Evolutionary conservation across 2,113 vertebrate species (phyloP).

Genomic region (Aspiorhynchus laticeps): DNA sequence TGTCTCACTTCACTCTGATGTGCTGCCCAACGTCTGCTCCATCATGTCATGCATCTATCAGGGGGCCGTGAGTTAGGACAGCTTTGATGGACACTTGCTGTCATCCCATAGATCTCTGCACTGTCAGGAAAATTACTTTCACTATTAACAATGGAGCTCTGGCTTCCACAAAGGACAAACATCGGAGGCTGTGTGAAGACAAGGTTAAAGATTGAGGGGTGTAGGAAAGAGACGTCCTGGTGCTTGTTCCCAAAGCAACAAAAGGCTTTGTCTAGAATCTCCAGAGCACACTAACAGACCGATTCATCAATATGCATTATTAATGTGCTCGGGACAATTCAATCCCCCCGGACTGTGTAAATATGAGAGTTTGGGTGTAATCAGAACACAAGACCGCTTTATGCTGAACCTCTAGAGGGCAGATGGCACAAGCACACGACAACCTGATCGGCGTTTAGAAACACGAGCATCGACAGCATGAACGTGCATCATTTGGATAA

Average conservation of each 20-base stretch:
- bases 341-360: neutral
- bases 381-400: neutral
- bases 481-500: slow-evolving; percentile 45
- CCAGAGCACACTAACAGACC: neutral
- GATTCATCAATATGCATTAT: slow-evolving; percentile 15
- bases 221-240: neutral
- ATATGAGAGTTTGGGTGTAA: slow-evolving; percentile 3
- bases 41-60: slow-evolving; percentile 24
- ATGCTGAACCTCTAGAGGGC: slow-evolving; percentile 18
- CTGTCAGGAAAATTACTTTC: slow-evolving; percentile 26
- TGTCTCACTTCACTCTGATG: slow-evolving; percentile 11
- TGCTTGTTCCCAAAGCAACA: neutral
- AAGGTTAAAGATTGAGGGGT: slow-evolving; percentile 27
- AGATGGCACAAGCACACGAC: neutral
- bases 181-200: neutral
- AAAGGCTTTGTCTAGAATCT: neutral
- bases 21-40: slow-evolving; percentile 22
- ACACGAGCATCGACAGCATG: slow-evolving; percentile 17
- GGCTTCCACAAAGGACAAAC: slow-evolving; percentile 29
- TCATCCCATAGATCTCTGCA: slow-evolving; percentile 28
- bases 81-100: slow-evolving; percentile 35
- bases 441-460: neutral
- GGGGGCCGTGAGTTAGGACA: neutral
- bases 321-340: neutral
- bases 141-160: slow-evolving; percentile 15